Conservation (phyloP, 2,888 invertebrate genomes). For the Agelastica alni region DNA sequence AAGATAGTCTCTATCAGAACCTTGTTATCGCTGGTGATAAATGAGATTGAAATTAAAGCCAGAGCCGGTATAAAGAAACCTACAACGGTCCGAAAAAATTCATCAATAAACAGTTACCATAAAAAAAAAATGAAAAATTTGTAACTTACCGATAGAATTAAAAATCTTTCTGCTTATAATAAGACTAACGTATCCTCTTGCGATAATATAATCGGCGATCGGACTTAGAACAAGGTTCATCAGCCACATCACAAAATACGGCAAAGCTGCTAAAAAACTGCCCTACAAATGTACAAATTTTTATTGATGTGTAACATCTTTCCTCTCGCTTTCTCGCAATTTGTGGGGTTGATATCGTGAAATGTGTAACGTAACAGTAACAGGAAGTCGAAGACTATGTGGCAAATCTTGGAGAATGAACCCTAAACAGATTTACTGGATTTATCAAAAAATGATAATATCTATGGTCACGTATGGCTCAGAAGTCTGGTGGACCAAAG, state of each 20-base stretch:
- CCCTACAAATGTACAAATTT: constrained; percentile 57
- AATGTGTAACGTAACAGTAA: too few species aligned
- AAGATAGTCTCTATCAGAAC: constrained; percentile 67
- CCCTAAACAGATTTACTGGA: too few species aligned
- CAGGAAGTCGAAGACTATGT: too few species aligned
- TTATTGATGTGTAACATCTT: not conserved
- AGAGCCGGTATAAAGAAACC: constrained; percentile 65
- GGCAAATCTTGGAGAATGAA: too few species aligned
- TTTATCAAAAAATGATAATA: too few species aligned
- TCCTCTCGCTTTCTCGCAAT: too few species aligned
- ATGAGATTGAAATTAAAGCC: constrained; percentile 66
- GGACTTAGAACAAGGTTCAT: constrained; percentile 72
- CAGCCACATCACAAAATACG: constrained; percentile 75
- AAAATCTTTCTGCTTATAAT: constrained; percentile 60
- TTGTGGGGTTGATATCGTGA: too few species aligned
- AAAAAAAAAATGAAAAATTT: not conserved
- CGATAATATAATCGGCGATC: constrained; percentile 65
- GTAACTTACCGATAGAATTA: constrained; percentile 64
- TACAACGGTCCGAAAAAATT: too few species aligned
- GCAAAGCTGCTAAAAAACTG: constrained; percentile 69
- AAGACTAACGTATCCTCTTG: constrained; percentile 44
- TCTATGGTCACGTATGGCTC: too few species aligned
- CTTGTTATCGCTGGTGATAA: constrained; percentile 56
- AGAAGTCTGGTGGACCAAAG: too few species aligned
- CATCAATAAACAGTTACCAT: too few species aligned